Conservation (phyloP, 2,888 invertebrate species). For the Heliconius ethilla region DNA sequence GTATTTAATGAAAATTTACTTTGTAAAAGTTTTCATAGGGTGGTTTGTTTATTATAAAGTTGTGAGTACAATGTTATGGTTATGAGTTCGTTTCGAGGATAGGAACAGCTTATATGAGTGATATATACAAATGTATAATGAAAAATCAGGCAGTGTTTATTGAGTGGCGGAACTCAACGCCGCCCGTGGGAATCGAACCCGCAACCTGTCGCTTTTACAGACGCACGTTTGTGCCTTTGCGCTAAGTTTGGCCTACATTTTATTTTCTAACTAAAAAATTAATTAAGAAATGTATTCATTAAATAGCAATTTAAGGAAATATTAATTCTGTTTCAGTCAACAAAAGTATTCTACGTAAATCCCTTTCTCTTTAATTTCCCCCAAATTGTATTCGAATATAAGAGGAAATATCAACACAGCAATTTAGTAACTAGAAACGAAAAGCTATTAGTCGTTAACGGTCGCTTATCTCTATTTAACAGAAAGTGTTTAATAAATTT, state of each 20-base stretch:
- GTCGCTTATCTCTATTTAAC: slow-evolving; percentile 43
- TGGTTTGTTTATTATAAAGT: not conserved
- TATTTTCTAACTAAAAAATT: no score
- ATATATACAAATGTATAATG: not conserved
- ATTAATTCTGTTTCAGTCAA: not conserved
- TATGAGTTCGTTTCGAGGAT: not conserved
- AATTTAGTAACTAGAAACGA: slow-evolving; percentile 18
- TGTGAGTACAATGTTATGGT: not conserved
- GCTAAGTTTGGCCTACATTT: no score
- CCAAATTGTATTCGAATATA: slow-evolving; percentile 3
- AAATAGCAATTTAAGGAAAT: no score
- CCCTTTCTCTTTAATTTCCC: not conserved
- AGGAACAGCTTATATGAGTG: not conserved
- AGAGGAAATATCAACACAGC: slow-evolving; percentile 6
- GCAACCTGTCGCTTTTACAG: no score
- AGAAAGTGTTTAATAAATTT: slow-evolving; percentile 46
- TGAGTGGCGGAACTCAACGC: no score
- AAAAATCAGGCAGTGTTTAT: not conserved
- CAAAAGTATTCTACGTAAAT: not conserved
- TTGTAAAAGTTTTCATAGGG: slow-evolving; percentile 3
- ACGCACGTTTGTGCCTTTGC: no score
- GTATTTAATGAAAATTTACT: slow-evolving; percentile 2
- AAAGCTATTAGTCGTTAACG: slow-evolving; percentile 38
- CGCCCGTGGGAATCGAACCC: no score
- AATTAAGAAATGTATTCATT: no score